Conservation (phyloP, 1,140 invertebrate genomes). For the Lasioglossum albipes region DNA sequence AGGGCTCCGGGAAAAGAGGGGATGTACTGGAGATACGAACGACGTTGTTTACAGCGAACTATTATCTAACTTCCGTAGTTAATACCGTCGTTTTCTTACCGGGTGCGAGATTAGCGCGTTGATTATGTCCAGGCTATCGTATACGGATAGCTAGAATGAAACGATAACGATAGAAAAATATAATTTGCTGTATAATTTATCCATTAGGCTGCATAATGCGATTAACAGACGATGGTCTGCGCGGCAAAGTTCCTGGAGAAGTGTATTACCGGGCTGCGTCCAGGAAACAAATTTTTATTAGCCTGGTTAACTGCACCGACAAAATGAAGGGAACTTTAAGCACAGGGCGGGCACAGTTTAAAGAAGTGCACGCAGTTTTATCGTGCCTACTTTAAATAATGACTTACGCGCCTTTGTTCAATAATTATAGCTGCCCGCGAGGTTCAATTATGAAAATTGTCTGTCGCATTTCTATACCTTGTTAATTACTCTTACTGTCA, state of each 20-base stretch:
- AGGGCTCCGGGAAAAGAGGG: not conserved
- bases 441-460: too few relatives aligned
- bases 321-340: not conserved
- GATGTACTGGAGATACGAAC: constrained; percentile 18
- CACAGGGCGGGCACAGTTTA: not conserved
- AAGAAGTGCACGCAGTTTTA: too few relatives aligned
- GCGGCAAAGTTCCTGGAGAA: not conserved
- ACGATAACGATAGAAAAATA: constrained; percentile 15
- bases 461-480: too few relatives aligned
- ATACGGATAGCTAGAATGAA: too few relatives aligned
- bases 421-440: not conserved
- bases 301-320: not conserved
- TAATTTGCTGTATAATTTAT: constrained; percentile 18
- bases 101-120: constrained; percentile 38
- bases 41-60: constrained; percentile 35
- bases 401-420: too few relatives aligned
- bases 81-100: constrained; percentile 34
- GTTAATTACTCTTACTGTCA: too few relatives aligned
- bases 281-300: not conserved
- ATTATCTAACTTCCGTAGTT: constrained; percentile 43
- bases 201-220: not conserved
- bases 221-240: not conserved
- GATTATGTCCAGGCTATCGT: constrained; percentile 12
- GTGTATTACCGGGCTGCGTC: too few relatives aligned
- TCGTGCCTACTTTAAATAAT: too few relatives aligned